Conservation (phyloP, 2,113 vertebrate species). For the Gobius niger region DNA sequence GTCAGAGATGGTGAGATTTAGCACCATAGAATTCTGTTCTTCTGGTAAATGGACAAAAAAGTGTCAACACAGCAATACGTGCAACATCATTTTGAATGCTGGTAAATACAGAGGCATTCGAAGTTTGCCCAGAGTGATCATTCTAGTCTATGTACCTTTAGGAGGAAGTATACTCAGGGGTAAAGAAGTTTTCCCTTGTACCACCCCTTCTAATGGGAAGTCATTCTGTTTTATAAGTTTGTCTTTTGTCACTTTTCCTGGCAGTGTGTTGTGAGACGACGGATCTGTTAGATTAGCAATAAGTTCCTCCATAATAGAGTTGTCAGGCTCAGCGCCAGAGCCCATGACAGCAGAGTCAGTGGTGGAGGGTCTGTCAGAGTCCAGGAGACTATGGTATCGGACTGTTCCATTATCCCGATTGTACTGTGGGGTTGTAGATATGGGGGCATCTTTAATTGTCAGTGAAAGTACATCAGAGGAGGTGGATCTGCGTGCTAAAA, state of each 20-base stretch:
- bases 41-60: slow-evolving; percentile 80
- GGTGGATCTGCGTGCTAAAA: slow-evolving; percentile 62
- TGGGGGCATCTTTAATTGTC: slow-evolving; percentile 55
- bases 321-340: slow-evolving; percentile 43
- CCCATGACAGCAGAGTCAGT: slow-evolving; percentile 14
- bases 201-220: slow-evolving; percentile 62
- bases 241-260: slow-evolving; percentile 54
- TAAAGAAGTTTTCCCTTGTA: slow-evolving; percentile 56
- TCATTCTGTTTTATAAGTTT: slow-evolving; percentile 60
- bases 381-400: slow-evolving; percentile 10
- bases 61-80: slow-evolving; percentile 44
- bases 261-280: slow-evolving; percentile 31
- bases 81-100: slow-evolving; percentile 9
- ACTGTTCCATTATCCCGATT: slow-evolving; percentile 32
- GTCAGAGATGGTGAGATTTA: slow-evolving; percentile 77
- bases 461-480: slow-evolving; percentile 57
- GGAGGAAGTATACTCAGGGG: slow-evolving; percentile 58
- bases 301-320: slow-evolving; percentile 37
- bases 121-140: background rate
- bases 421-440: slow-evolving; percentile 19
- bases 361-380: slow-evolving; percentile 19
- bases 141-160: slow-evolving; percentile 70
- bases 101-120: background rate
- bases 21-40: slow-evolving; percentile 75
- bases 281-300: slow-evolving; percentile 36